Evolutionary conservation across 2,113 vertebrate genomes (phyloP).

Genomic region (Hippocampus zosterae): DNA sequence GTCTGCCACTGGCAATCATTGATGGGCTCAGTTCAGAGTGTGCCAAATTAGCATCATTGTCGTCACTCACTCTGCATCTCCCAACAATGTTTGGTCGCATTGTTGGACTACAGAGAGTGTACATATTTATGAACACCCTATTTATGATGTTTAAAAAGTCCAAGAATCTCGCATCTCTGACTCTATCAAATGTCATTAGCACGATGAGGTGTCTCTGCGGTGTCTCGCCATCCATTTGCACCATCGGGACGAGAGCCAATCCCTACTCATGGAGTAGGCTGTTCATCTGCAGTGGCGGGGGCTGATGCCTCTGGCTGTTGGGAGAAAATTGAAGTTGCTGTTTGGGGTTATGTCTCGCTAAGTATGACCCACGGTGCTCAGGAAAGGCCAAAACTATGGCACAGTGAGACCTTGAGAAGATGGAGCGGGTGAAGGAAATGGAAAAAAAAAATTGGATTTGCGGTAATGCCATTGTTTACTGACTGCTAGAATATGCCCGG

Average conservation of each 20-base stretch:
- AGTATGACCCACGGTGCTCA: constrained; percentile 10
- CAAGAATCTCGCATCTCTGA: background rate
- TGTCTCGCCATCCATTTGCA: constrained; percentile 24
- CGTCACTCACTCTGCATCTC: background rate
- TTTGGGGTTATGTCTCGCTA: constrained; percentile 33
- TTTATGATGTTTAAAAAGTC: background rate
- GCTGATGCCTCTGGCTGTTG: constrained; percentile 32
- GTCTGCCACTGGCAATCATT: constrained; percentile 7
- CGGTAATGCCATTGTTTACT: too few relatives aligned
- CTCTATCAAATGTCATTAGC: constrained; percentile 6
- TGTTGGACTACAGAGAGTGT: background rate
- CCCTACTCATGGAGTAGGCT: constrained; percentile 25
- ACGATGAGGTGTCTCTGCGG: constrained; percentile 13
- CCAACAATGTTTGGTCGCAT: background rate
- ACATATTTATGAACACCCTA: background rate
- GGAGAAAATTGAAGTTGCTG: constrained; percentile 42
- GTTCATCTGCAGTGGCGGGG: constrained; percentile 29
- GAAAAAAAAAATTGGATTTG: background rate
- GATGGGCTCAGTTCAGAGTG: constrained; percentile 10
- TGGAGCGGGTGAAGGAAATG: background rate
- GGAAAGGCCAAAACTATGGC: constrained; percentile 4
- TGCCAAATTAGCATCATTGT: constrained; percentile 22
- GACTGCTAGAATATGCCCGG: too few relatives aligned
- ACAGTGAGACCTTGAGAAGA: background rate
- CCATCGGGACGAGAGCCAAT: constrained; percentile 14